Evolutionary conservation across 2,797 vertebrate species (phyloP).

Genomic region (Synanceia verrucosa): DNA sequence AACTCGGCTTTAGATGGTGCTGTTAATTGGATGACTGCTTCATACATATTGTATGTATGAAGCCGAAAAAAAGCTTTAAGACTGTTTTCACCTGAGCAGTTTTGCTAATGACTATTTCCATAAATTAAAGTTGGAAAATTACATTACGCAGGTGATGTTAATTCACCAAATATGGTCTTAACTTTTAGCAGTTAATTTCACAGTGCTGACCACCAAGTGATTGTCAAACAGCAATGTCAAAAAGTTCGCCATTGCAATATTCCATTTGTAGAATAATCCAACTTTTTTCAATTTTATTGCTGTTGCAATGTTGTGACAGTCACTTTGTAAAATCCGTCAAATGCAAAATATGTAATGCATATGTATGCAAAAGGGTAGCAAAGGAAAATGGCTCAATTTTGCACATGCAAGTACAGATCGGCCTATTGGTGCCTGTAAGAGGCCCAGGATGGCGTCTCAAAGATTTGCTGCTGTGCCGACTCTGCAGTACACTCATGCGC

Average conservation of each 20-base stretch:
- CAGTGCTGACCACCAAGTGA: constrained; percentile 24
- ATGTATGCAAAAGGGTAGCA: not conserved
- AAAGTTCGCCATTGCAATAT: not conserved
- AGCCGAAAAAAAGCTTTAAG: constrained; percentile 53
- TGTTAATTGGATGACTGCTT: constrained; percentile 56
- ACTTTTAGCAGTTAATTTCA: constrained; percentile 34
- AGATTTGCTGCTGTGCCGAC: constrained; percentile 26
- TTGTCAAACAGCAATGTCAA: not conserved
- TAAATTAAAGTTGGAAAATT: constrained; percentile 54
- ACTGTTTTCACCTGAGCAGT: constrained; percentile 63
- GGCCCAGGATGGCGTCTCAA: constrained; percentile 12
- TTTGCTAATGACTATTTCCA: constrained; percentile 66
- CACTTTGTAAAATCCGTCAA: not conserved
- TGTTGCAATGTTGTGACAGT: too few species aligned
- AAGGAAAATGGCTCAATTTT: constrained; percentile 5
- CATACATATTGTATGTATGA: constrained; percentile 56
- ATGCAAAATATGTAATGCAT: not conserved
- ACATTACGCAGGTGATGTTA: constrained; percentile 34
- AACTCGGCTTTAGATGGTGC: constrained; percentile 8
- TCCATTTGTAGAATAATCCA: not conserved
- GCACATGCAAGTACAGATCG: not conserved
- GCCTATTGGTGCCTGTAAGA: constrained; percentile 6
- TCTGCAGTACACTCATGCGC: constrained; percentile 14
- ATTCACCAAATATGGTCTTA: constrained; percentile 36
- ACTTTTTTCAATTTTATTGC: not conserved